Base-by-base conservation (phyloP, 2,888 invertebrate genomes). In the Clunio marinus region DNA sequence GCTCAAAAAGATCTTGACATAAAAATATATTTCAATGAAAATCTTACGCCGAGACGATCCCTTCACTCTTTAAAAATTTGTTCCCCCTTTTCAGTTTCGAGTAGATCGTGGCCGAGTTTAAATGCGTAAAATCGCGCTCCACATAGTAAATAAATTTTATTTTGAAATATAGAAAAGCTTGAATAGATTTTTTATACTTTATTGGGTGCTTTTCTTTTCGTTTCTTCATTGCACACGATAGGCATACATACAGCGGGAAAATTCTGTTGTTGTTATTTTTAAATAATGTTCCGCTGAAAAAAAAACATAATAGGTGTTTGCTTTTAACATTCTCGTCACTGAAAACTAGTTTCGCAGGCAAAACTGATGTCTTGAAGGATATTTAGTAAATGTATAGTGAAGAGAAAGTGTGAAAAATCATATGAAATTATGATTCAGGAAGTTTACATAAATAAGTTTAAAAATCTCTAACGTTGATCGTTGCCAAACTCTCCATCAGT, bases 101-200 rank as follows among this genome's bases (percentile, higher is more conserved):
- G 63, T 63, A 27, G 63, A 63, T 63, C 63, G 63, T 20, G 63
- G 45, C 37, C 46, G 63, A 27, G 63, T 63, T 63, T 25, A 45
- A 63, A 63, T 27, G 63, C 27, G 41, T 51, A 5, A 51, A 51
- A 51, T 17, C 51, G 51, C 51, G 51, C 51, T 15, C 22, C 7
- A n/a, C 20, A 22, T 17, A 17, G 51, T 41, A 17, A 51, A 4
- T 4, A 20, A 51, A 51, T 41, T 41, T 41, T 15, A 13, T 15
- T 13, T 10, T 41, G 41, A 41, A 41, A 41, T n/a, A 15, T 41
- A 20, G 17, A 4, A 22, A 22, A 17, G 2, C 51, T n/a, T 17
- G 17, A 51, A 20, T 20, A 17, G 20, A 17, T 41, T 51, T 51
- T 10, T 41, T 41, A n/a, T 10, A n/a, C 41, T 3, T 41, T 10